Conservation (phyloP, 2,888 invertebrate species). For the Nymphalis urticae region DNA sequence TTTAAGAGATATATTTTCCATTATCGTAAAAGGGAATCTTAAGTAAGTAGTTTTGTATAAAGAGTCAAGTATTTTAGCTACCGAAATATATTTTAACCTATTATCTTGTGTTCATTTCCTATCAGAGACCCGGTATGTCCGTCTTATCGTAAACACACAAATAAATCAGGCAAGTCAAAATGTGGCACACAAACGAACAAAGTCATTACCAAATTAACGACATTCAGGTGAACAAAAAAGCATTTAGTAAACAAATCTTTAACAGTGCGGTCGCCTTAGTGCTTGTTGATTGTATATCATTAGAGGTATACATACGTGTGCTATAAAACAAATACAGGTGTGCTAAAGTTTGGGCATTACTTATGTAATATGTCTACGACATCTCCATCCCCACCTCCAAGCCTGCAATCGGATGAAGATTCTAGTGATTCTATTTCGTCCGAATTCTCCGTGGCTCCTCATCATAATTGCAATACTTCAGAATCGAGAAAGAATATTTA, state of each 20-base stretch:
- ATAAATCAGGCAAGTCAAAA: conserved; percentile 56
- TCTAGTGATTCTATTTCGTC: conserved; percentile 62
- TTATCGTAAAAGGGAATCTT: conserved; percentile 33
- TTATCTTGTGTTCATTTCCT: conserved; percentile 70
- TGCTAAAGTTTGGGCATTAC: conserved; percentile 25
- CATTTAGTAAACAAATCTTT: conserved; percentile 77
- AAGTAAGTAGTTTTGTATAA: conserved; percentile 45
- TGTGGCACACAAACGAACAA: conserved; percentile 67
- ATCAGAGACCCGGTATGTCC: conserved; percentile 74
- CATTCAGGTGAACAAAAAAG: conserved; percentile 75
- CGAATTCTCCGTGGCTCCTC: conserved; percentile 51
- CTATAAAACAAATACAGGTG: conserved; percentile 30
- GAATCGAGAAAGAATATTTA: conserved; percentile 49
- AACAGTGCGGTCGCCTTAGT: conserved; percentile 64
- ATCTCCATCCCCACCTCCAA: conserved; percentile 62
- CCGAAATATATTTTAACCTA: conserved; percentile 69
- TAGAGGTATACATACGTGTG: conserved; percentile 38
- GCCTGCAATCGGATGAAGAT: conserved; percentile 60
- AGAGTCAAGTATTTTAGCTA: conserved; percentile 71
- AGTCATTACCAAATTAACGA: conserved; percentile 80
- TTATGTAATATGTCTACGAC: conserved; percentile 56
- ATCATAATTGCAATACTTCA: conserved; percentile 44
- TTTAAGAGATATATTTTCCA: conserved; percentile 18
- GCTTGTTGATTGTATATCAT: conserved; percentile 49
- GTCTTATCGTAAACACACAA: conserved; percentile 73